Evolutionary conservation across 1,140 invertebrate species (phyloP).

Genomic region (Ostrea edulis): DNA sequence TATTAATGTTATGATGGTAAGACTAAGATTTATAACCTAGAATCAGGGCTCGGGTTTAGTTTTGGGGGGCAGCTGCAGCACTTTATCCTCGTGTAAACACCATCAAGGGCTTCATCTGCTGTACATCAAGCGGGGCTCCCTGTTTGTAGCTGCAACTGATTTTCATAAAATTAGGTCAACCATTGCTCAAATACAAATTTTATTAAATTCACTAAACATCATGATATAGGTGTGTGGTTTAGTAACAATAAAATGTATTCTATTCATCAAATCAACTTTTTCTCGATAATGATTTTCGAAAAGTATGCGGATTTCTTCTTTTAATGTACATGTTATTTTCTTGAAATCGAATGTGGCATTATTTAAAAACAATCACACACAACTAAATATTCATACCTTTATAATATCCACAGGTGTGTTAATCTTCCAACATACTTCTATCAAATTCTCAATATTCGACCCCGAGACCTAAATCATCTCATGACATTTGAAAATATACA

Average conservation of each 20-base stretch:
- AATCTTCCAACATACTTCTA: neutral
- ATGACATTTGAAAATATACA: neutral
- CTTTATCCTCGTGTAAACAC: neutral
- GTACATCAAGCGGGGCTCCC: neutral
- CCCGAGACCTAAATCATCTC: neutral
- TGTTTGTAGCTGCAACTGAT: neutral
- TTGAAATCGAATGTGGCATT: no score
- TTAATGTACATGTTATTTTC: no score
- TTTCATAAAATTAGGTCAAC: slow-evolving; percentile 6
- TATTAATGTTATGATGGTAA: neutral
- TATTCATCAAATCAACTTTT: no score
- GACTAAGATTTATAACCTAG: neutral
- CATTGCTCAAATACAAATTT: neutral
- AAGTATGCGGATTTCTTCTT: no score
- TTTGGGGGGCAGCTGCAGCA: neutral
- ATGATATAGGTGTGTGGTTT: no score
- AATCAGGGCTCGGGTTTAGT: neutral
- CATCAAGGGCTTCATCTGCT: neutral
- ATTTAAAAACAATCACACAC: no score
- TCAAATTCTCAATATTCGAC: neutral
- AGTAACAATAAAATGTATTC: no score
- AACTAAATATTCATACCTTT: no score
- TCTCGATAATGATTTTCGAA: no score
- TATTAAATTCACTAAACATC: neutral
- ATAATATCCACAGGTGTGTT: neutral